Percentiles rank a stretch among this genome's conserved stretches.
Evolutionary conservation across 2,888 invertebrate species (phyloP).

Genomic region (Idaea straminata): DNA sequence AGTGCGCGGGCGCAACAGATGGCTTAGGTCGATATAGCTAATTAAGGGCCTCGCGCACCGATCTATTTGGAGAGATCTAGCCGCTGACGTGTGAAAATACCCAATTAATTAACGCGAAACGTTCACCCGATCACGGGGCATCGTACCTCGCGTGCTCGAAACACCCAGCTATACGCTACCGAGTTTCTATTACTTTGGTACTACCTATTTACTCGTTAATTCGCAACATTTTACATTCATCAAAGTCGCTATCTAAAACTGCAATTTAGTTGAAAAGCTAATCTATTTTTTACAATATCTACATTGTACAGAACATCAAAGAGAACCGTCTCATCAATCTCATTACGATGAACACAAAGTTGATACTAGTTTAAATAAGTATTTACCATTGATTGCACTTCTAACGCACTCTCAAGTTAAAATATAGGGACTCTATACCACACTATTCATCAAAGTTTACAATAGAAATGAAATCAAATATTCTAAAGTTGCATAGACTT

Average conservation of each 20-base stretch:
- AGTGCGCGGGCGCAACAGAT: constrained; percentile 71
- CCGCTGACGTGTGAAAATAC: constrained; percentile 79
- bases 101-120: constrained; percentile 79
- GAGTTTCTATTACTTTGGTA: constrained; percentile 38
- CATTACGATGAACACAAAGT: constrained; percentile 39
- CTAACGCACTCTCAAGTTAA: constrained; percentile 21
- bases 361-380: constrained; percentile 10
- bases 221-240: constrained; percentile 43
- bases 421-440: too few species aligned
- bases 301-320: constrained; percentile 22
- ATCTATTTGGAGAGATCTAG: constrained; percentile 79
- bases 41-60: constrained; percentile 75
- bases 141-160: constrained; percentile 67
- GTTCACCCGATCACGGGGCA: constrained; percentile 56
- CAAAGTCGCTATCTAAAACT: constrained; percentile 26
- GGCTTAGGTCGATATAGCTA: constrained; percentile 70
- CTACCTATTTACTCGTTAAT: constrained; percentile 37
- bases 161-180: constrained; percentile 50
- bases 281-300: constrained; percentile 10
- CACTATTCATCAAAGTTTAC: too few species aligned
- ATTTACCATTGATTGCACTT: constrained; percentile 34
- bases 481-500: too few species aligned
- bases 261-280: constrained; percentile 21
- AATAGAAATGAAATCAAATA: too few species aligned
- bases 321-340: constrained; percentile 24